These are phyloP conservation scores for Aurelia coerulea DNA, from an alignment of 30 jellyfish, hydroid and myxozoan species.

Conservation along the genomic window DNA sequence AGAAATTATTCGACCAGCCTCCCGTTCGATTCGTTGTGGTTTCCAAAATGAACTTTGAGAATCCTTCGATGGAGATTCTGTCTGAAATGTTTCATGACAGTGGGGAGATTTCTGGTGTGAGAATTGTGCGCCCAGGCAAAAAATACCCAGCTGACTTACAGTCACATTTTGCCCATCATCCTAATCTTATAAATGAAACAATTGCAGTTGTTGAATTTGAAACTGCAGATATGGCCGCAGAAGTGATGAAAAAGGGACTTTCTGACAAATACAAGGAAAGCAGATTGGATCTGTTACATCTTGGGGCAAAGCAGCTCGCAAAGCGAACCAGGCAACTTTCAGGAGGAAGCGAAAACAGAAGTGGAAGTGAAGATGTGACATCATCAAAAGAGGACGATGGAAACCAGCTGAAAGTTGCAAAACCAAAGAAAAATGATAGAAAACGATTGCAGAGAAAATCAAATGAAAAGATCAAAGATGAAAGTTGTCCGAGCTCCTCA, in stretches of 20 bases:
- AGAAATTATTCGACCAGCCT: constrained; percentile 87
- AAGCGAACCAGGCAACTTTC: constrained; percentile 72
- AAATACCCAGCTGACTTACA: constrained; percentile 93
- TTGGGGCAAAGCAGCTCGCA: constrained; percentile 88
- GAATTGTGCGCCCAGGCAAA: constrained; percentile 89
- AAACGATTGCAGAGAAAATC: constrained; percentile 48
- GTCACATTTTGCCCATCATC: constrained; percentile 94
- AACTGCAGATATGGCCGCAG: constrained; percentile 85
- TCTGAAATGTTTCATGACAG: constrained; percentile 78
- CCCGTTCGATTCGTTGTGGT: constrained; percentile 91
- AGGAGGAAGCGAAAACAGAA: constrained; percentile 73
- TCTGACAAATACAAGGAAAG: constrained; percentile 63
- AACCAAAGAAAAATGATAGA: constrained; percentile 53
- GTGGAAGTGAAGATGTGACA: constrained; percentile 70
- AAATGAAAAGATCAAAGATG: constrained; percentile 37
- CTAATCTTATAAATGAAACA: constrained; percentile 79
- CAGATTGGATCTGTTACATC: constrained; percentile 59
- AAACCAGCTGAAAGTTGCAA: constrained; percentile 24
- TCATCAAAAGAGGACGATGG: constrained; percentile 68
- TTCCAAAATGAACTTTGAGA: constrained; percentile 87
- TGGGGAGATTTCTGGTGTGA: constrained; percentile 84
- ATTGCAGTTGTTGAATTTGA: constrained; percentile 97
- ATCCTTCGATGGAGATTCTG: constrained; percentile 89
- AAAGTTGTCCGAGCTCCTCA: constrained; percentile 88
- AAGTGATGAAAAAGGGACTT: constrained; percentile 58